Base-by-base conservation (phyloP, 1,140 invertebrate species). In the Drosophila virilis region DNA sequence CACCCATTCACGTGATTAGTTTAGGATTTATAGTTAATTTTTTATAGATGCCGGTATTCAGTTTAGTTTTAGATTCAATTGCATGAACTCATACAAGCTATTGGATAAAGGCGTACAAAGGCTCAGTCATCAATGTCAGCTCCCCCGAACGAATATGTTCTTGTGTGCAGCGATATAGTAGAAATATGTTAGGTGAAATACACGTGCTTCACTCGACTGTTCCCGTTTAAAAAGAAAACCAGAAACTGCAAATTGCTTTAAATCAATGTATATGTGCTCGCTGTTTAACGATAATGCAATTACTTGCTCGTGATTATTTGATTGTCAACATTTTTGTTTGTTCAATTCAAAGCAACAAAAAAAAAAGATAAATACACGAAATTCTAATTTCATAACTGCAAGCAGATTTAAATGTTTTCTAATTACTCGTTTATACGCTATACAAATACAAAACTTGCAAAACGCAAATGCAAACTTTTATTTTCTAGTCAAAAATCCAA, bases 401-500 rank as follows among this genome's bases (percentile, higher is more conserved):
- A 54, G 51, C 32, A 42, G 62, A 42, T 45, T 40, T 35, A 32
- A 45, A 45, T 45, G 37, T 57, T 28, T n/a, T 43, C 54, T 59
- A 38, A 33, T 46, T 65, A 33, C 33, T 38, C 52, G 52, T 43
- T 40, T 54, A 35, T 42, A 35, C 37, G 6, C 12, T 52, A 35
- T 54, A 35, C 52, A n/a, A 52, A 69, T 46, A 50, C 43, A 69
- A 28, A 28, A 59, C 22, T 17, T 72, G 61, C 54, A 55, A 73
- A 46, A 58, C 42, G 70, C 42, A 64, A 78, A 43, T 74, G 64
- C 65, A 65, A 74, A 80, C 67, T 90, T 80, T 80, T 92, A 89
- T 86, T 81, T 92, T 92, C 76, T 92, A 92, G 91, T 91, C 66
- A 92, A 92, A 91, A 73, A 74, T 65, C 61, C 74, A 70, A 92